These are phyloP conservation scores for Lysiphlebus fabarum DNA, from an alignment of 1,140 invertebrate species.

Conservation along the genomic window DNA sequence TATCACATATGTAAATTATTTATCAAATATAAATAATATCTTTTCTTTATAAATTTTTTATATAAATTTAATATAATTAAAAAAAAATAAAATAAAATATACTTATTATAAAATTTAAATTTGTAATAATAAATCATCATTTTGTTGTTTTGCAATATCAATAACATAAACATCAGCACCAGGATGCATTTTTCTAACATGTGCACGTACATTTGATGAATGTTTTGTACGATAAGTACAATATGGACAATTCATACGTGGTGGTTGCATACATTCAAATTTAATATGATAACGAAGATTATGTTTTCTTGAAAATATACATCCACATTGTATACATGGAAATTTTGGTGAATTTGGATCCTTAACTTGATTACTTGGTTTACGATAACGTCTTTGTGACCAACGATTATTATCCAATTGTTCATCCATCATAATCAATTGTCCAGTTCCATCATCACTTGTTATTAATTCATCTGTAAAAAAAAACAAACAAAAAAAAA, in stretches of 20 bases:
- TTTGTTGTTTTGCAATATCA: constrained; percentile 20
- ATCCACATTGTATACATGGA: constrained; percentile 61
- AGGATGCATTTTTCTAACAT: constrained; percentile 43
- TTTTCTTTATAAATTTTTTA: neutral
- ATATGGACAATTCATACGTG: constrained; percentile 59
- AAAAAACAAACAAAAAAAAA: too few relatives aligned
- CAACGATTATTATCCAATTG: neutral
- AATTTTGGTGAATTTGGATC: constrained; percentile 46
- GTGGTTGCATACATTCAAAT: constrained; percentile 60
- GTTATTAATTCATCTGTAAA: too few relatives aligned
- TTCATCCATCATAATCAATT: too few relatives aligned
- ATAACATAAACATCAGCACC: constrained; percentile 27
- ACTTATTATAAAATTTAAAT: constrained; percentile 1
- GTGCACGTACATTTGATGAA: constrained; percentile 50
- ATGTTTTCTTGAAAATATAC: constrained; percentile 61
- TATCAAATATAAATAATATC: neutral
- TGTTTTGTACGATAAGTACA: constrained; percentile 55
- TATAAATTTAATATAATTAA: neutral
- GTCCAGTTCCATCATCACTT: too few relatives aligned
- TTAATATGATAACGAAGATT: constrained; percentile 60
- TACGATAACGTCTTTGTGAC: constrained; percentile 6
- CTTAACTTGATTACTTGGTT: neutral
- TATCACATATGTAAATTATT: neutral
- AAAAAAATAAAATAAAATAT: neutral
- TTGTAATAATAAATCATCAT: constrained; percentile 23